A percentile compares a stretch with the other conserved stretches of the same genome.
These are phyloP conservation scores for Hydriomena furcata DNA, from an alignment of 2,888 invertebrate genomes.

Conservation along the genomic window DNA sequence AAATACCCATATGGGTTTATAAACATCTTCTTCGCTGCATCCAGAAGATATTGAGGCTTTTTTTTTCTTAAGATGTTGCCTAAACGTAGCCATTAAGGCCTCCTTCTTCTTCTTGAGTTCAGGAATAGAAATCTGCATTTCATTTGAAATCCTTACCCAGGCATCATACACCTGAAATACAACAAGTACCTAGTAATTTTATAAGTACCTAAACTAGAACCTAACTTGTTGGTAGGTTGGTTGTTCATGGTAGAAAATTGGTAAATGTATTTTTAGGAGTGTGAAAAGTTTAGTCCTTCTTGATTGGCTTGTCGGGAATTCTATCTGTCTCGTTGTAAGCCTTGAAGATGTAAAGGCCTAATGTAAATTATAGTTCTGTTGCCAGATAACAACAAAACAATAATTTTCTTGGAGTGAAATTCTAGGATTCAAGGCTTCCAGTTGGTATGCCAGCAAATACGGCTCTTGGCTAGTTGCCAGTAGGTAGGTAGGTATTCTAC, in stretches of 20 bases:
- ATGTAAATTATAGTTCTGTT: no score
- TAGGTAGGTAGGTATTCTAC: no score
- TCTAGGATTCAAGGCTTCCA: no score
- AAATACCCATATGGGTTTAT: neutral
- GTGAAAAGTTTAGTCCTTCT: conserved; percentile 64
- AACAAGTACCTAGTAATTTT: no score
- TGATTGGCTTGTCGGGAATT: conserved; percentile 58
- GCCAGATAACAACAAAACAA: no score
- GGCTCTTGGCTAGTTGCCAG: no score
- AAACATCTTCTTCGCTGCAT: neutral
- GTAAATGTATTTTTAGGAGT: conserved; percentile 15
- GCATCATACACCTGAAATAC: conserved; percentile 1
- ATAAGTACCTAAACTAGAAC: no score
- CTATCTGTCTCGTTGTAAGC: conserved; percentile 86
- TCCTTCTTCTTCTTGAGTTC: conserved; percentile 1
- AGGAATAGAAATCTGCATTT: neutral
- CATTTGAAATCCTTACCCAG: neutral
- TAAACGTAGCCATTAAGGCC: neutral
- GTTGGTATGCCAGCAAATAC: no score
- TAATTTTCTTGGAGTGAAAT: no score
- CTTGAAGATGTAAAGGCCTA: conserved; percentile 90
- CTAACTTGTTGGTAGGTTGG: no score
- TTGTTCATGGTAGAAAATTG: conserved; percentile 72
- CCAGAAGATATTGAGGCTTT: conserved; percentile 1
- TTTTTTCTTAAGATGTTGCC: neutral